Base-by-base conservation (phyloP, 2,113 vertebrate genomes). In the Origma solitaria region DNA sequence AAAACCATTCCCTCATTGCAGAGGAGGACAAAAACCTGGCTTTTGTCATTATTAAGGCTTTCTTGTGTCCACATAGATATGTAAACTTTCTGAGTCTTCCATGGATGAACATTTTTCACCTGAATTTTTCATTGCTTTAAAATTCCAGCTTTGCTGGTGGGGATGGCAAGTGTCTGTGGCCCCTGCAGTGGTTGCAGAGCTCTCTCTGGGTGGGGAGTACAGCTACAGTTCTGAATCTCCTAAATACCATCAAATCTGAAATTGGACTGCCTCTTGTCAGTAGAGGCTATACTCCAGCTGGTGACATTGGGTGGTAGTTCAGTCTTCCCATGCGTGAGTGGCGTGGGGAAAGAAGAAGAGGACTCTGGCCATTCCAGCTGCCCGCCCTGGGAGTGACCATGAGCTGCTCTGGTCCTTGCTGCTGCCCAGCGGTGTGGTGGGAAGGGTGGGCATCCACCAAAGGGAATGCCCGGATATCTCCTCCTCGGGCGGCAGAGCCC, bases 381-480 rank as follows among this genome's bases (percentile, higher is more conserved):
- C 70, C 42, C 10, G 4, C 76, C n/a, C 45, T 38, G n/a, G 50
- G 18, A 53, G 56, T n/a, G 24, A 31, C 62, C 1, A 4, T 57
- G 86, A 54, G 22, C 68, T 53, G 22, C 19, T n/a, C 25, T 24
- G 58, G 7, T 4, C 45, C 60, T 49, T 4, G 6, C 50, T 84
- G 69, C 60, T 73, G 73, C 25, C 53, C 3, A 1, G 44, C 35
- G 35, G 28, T 0, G 7, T 1, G 1, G 35, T 82, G 56, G 70
- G n/a, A 75, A 61, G 1, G 4, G 40, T 44, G 38, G 30, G 8
- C 10, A 1, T 35, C 13, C 1, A 1, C 81, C n/a, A 45, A n/a
- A 77, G 78, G 40, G 28, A 72, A 69, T 15, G 40, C 10, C 28
- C 38, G 18, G 49, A 6, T n/a, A 33, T 3, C 76, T 78, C 25